phyloP scores from a whole-genome alignment of 1,140 invertebrate genomes.

The Myzus persicae region DNA sequence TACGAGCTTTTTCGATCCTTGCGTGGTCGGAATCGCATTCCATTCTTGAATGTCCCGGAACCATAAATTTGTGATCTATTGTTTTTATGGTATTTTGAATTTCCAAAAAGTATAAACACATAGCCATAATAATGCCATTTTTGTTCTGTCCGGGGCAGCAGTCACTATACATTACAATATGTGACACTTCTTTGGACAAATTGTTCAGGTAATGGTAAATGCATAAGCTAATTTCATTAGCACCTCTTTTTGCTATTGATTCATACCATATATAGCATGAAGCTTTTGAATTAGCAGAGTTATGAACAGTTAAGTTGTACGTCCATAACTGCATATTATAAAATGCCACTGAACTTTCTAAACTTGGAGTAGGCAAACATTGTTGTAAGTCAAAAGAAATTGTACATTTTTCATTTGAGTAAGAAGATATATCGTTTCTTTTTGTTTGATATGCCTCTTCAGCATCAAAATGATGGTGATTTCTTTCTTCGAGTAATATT shows the following conservation, averaged over 20 bases:
- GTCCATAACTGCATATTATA: conserved; percentile 59
- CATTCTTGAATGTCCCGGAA: conserved; percentile 62
- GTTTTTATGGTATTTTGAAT: conserved; percentile 55
- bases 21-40: conserved; percentile 61
- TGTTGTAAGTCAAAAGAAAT: conserved; percentile 58
- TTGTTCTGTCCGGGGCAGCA: conserved; percentile 63
- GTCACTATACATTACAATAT: conserved; percentile 61
- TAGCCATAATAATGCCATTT: conserved; percentile 62
- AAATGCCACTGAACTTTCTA: conserved; percentile 49
- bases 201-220: not conserved
- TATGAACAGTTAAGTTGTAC: conserved; percentile 49
- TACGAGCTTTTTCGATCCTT: conserved; percentile 58
- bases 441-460: conserved; percentile 7
- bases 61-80: conserved; percentile 63
- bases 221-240: conserved; percentile 24
- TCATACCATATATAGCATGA: conserved; percentile 12
- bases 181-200: not conserved
- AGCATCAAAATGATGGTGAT: not conserved
- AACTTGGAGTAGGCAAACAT: conserved; percentile 56
- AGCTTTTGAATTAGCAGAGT: not conserved
- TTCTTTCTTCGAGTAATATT: not conserved
- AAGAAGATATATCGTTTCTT: not conserved
- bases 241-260: conserved; percentile 21
- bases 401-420: not conserved
- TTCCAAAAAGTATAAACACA: conserved; percentile 52